Percentiles rank a stretch among this genome's conserved stretches.
Conservation (phyloP, 2,113 vertebrate species). For the Tychaedon coryphoeus region DNA sequence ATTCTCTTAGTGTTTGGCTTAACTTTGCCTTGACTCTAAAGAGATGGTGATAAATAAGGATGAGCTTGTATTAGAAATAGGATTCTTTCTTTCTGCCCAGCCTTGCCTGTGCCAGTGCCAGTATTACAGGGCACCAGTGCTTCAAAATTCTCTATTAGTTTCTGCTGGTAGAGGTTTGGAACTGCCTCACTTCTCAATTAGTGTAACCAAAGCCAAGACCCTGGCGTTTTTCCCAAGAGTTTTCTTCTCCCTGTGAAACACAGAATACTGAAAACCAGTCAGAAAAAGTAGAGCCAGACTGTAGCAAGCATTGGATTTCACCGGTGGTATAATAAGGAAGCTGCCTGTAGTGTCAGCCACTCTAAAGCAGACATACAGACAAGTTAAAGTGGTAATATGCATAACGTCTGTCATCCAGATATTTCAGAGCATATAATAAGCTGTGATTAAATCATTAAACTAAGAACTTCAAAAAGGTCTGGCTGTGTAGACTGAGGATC, state of each 20-base stretch:
- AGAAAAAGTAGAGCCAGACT: not conserved
- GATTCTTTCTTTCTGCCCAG: slow-evolving; percentile 26
- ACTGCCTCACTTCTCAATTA: not conserved
- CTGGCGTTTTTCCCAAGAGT: not conserved
- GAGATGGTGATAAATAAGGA: slow-evolving; percentile 59
- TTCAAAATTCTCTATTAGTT: not conserved
- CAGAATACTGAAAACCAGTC: not conserved
- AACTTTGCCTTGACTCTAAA: slow-evolving; percentile 63
- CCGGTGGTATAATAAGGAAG: not conserved
- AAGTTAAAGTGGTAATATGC: not conserved
- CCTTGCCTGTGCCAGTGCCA: not conserved
- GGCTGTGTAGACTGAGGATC: not conserved
- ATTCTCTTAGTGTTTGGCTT: slow-evolving; percentile 64
- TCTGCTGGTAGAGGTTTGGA: not conserved
- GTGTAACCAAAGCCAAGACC: slow-evolving; percentile 1
- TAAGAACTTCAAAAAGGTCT: slow-evolving; percentile 14
- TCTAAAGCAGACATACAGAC: not conserved
- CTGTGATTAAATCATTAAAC: slow-evolving; percentile 34
- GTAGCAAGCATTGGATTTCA: not conserved
- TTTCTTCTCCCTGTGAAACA: not conserved
- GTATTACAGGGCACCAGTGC: not conserved
- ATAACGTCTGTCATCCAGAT: not conserved
- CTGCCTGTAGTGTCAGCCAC: not conserved
- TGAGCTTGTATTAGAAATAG: slow-evolving; percentile 65
- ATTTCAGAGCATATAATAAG: slow-evolving; percentile 21